Conservation (phyloP, 1,140 invertebrate species). For the Spodoptera litura region DNA sequence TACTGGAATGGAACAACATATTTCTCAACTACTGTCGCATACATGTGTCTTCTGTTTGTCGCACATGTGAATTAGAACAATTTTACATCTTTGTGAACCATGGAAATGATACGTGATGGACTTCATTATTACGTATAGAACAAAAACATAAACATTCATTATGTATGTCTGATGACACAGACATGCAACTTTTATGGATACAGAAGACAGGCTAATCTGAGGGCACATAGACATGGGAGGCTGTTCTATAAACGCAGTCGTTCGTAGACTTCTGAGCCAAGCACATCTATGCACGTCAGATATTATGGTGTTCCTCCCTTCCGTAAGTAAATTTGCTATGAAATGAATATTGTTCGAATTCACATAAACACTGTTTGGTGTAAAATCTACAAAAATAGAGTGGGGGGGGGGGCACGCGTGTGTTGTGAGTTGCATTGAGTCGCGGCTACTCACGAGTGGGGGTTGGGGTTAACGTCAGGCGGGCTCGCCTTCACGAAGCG, state of each 20-base stretch:
- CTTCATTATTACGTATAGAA: not conserved
- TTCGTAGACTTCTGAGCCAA: constrained; percentile 2
- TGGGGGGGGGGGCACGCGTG: constrained; percentile 63
- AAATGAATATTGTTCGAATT: constrained; percentile 43
- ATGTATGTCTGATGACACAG: not conserved
- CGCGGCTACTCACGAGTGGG: constrained; percentile 83
- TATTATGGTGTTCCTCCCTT: constrained; percentile 1
- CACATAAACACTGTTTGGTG: constrained; percentile 20
- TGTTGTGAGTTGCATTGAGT: constrained; percentile 55
- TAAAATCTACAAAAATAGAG: constrained; percentile 49
- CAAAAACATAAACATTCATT: not conserved
- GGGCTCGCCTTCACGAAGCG: constrained; percentile 70
- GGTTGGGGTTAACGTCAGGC: constrained; percentile 80
- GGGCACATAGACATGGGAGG: not conserved
- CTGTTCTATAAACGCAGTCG: constrained; percentile 6
- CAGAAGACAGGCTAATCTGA: constrained; percentile 25
- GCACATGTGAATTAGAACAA: constrained; percentile 47
- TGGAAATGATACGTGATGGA: not conserved
- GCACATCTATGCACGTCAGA: not conserved
- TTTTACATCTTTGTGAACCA: not conserved
- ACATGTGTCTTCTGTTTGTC: constrained; percentile 38
- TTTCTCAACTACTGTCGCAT: constrained; percentile 62
- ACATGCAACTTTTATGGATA: not conserved
- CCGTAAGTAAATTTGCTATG: not conserved
- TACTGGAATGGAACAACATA: constrained; percentile 90